These are phyloP conservation scores for Enteromius radiatus DNA, from an alignment of 2,797 vertebrate species.

Conservation along the genomic window DNA sequence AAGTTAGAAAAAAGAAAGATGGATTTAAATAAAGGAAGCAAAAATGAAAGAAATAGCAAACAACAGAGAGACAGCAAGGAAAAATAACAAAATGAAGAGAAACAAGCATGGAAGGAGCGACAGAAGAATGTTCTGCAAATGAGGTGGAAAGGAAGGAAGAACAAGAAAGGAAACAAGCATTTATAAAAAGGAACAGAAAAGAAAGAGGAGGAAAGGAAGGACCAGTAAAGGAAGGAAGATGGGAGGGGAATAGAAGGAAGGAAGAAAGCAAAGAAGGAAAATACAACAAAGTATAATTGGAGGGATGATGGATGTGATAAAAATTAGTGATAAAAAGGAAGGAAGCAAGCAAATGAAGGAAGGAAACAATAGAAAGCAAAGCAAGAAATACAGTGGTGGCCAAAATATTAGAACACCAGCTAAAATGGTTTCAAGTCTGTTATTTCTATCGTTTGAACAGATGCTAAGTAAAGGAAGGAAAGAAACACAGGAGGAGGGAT, in stretches of 20 bases:
- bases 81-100: background rate
- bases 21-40: background rate
- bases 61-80: conserved; percentile 25
- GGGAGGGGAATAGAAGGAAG: background rate
- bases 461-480: too few relatives aligned
- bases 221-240: conserved; percentile 15
- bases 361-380: background rate
- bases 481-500: too few relatives aligned
- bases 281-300: conserved; percentile 18
- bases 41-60: background rate
- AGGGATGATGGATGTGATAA: background rate
- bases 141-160: background rate
- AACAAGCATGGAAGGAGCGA: background rate
- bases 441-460: too few relatives aligned
- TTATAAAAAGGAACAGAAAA: background rate
- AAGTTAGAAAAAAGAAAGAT: background rate
- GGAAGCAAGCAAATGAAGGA: background rate
- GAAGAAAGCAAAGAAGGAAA: background rate
- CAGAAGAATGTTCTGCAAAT: background rate
- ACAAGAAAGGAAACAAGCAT: background rate
- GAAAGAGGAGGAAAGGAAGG: conserved; percentile 26
- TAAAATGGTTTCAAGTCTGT: too few relatives aligned
- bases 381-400: background rate
- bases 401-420: too few relatives aligned
- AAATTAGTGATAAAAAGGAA: background rate